Percentiles rank a stretch among this genome's conserved stretches.
phyloP scores from a whole-genome alignment of 2,113 vertebrate species.

The Rhinopomastus cyanomelas region DNA sequence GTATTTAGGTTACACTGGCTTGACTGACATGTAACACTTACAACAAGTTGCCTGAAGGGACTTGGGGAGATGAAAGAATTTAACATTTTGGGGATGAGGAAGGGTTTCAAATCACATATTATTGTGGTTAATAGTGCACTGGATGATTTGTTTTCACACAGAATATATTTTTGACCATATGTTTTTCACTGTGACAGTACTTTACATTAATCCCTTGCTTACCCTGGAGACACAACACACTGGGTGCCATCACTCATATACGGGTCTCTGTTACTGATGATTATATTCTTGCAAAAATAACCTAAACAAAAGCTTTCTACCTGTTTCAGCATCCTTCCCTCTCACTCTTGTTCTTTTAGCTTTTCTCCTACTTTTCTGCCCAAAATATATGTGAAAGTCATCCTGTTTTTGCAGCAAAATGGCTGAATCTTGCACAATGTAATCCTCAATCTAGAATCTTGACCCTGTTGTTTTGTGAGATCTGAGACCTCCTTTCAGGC shows the following conservation, averaged over 20 bases:
- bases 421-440: slow-evolving; percentile 58
- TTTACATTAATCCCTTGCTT: not conserved
- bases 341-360: not conserved
- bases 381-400: slow-evolving; percentile 12
- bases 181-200: not conserved
- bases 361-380: not conserved
- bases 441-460: slow-evolving; percentile 55
- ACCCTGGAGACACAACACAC: not conserved
- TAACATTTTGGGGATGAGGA: not conserved
- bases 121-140: not conserved
- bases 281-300: not conserved
- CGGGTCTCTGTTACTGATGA: not conserved
- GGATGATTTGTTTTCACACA: not conserved
- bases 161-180: not conserved
- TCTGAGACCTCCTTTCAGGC: slow-evolving; percentile 50
- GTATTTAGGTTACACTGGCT: not conserved
- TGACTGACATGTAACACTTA: not conserved
- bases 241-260: not conserved
- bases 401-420: slow-evolving; percentile 23
- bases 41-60: not conserved
- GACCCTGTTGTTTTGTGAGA: slow-evolving; percentile 60
- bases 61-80: not conserved
- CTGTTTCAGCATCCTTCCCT: not conserved
- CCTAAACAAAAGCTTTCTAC: not conserved
- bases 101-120: not conserved